Base-by-base conservation (phyloP, 2,113 vertebrate species). In the Syngnathus typhle region DNA sequence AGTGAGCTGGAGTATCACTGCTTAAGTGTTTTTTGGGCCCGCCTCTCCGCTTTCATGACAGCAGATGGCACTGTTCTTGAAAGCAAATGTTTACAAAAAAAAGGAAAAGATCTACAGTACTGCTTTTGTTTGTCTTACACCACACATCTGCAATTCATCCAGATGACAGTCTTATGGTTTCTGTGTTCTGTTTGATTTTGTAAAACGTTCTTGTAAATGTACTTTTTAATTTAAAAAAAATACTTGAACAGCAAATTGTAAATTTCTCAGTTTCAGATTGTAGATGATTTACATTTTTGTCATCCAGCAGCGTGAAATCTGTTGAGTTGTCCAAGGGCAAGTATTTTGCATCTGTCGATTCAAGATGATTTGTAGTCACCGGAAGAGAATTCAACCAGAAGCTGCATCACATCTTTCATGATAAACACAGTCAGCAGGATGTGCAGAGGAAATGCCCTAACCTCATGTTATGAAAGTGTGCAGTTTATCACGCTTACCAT, bases 1-100 rank as follows among this genome's bases (percentile, higher is more conserved):
- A 85, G 83, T 80, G 70, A 70, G 54, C 63, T 65, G 71, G 32
- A 60, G 66, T 27, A 46, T 55, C 54, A 7, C 36, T 55, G 60
- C 32, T 32, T 2, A 12, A 1, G 38, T 39, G 55, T 47, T 27
- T 43, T 43, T 7, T 27, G n/a, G 56, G 63, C 37, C 63, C n/a
- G 38, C 21, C 46, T 43, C 41, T 71, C 46, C 60, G 62, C 60
- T 60, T 69, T 51, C 27, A 13, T 58, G 65, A 77, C 89, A 87
- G 77, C 82, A 90, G 89, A 70, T 85, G 89, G 86, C 82, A 70
- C 81, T 87, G 74, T 86, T 84, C 65, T 27, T 70, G 19, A 74
- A 79, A 69, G 75, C 49, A 67, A 27, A 68, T 36, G 27, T 10
- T 23, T 8, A 51, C 3, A 5, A 12, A 16, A 56, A n/a, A 51